A percentile compares a stretch with the other conserved stretches of the same genome.
Conservation (phyloP, 2,888 invertebrate genomes). For the Agapostemon virescens region DNA sequence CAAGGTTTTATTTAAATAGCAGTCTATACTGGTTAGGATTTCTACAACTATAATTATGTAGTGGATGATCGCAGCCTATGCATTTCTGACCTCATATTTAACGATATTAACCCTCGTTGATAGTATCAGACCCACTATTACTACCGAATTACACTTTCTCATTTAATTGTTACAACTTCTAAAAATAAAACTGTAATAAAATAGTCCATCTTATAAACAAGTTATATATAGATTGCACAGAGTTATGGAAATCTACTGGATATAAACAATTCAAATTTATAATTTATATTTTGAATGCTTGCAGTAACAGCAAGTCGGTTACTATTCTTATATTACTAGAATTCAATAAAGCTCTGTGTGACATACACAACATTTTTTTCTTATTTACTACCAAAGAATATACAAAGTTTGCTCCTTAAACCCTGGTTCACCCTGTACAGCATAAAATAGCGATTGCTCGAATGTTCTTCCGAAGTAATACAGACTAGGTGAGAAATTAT, state of each 20-base stretch:
- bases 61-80: conserved; percentile 24
- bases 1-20: background rate
- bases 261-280: background rate
- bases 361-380: too few relatives aligned
- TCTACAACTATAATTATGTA: conserved; percentile 28
- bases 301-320: too few relatives aligned
- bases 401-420: too few relatives aligned
- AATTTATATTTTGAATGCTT: background rate
- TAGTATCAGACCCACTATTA: conserved; percentile 33
- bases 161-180: background rate
- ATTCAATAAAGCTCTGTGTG: too few relatives aligned
- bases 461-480: too few relatives aligned
- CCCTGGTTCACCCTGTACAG: too few relatives aligned
- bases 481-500: too few relatives aligned
- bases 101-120: conserved; percentile 46
- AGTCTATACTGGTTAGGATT: background rate
- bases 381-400: too few relatives aligned
- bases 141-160: background rate
- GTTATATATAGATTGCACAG: background rate
- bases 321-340: too few relatives aligned
- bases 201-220: background rate
- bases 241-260: background rate
- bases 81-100: conserved; percentile 36
- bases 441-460: too few relatives aligned
- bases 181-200: background rate